Evolutionary conservation across 2,888 invertebrate genomes (phyloP).

Genomic region (Deilephila elpenor): DNA sequence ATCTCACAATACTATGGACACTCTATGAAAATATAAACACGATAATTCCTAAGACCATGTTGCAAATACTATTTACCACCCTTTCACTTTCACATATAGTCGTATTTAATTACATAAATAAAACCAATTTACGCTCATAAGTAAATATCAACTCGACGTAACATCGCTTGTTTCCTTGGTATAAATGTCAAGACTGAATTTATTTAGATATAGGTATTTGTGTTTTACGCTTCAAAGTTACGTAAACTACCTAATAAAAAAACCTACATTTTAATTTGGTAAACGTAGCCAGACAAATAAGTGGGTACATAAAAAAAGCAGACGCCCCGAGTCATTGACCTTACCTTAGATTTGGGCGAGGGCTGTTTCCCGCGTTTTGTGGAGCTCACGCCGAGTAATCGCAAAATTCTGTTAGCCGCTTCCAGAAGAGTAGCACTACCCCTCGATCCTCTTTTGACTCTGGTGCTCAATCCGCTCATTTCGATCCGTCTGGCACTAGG

Average conservation of each 20-base stretch:
- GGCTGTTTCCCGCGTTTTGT: constrained; percentile 84
- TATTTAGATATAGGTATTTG: background rate
- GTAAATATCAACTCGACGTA: background rate
- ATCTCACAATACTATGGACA: background rate
- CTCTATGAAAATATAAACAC: background rate
- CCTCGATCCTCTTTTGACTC: constrained; percentile 83
- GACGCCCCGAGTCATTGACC: constrained; percentile 68
- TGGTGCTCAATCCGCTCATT: constrained; percentile 84
- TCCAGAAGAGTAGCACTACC: constrained; percentile 83
- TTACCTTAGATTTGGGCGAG: constrained; percentile 83
- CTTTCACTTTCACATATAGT: constrained; percentile 17
- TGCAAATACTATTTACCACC: background rate
- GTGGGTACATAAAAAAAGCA: constrained; percentile 4
- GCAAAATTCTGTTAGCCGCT: constrained; percentile 83
- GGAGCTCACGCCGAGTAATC: constrained; percentile 81
- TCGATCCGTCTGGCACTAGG: constrained; percentile 75
- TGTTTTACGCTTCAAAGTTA: background rate
- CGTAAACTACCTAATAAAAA: background rate
- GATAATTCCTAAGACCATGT: background rate
- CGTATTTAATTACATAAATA: background rate
- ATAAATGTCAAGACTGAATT: constrained; percentile 5
- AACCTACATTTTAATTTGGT: constrained; percentile 3
- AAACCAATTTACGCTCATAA: background rate
- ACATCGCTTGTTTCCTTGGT: background rate
- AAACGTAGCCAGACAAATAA: constrained; percentile 6